A percentile compares a stretch with the other conserved stretches of the same genome.
phyloP scores from a whole-genome alignment of 1,140 invertebrate genomes.

The Eulimnadia texana region DNA sequence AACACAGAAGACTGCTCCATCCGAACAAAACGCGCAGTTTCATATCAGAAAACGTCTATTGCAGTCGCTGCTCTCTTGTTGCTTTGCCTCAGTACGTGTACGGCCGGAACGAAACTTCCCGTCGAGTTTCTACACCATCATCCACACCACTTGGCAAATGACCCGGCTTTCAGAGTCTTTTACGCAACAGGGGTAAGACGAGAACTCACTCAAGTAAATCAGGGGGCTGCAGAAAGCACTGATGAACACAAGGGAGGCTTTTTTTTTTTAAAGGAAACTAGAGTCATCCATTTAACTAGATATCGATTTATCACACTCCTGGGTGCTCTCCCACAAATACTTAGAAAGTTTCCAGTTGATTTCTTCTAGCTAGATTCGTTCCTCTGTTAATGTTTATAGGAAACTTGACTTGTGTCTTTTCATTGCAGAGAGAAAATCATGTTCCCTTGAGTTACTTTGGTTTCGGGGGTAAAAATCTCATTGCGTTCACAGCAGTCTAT shows the following conservation, averaged over 20 bases:
- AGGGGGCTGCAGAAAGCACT: neutral
- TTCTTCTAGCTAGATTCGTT: neutral
- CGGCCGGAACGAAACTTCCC: conserved; percentile 8
- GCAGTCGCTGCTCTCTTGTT: neutral
- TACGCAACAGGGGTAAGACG: conserved; percentile 13
- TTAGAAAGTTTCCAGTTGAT: neutral
- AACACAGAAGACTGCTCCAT: too few species aligned
- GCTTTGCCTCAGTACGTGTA: neutral
- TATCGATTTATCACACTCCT: too few species aligned
- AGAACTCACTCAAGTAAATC: neutral
- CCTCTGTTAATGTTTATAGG: too few species aligned
- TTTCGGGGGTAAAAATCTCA: neutral
- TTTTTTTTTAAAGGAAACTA: neutral
- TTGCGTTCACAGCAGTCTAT: neutral
- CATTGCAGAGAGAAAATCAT: neutral
- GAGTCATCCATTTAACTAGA: too few species aligned
- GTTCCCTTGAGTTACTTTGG: neutral
- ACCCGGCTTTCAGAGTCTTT: conserved; percentile 15
- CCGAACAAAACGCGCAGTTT: too few species aligned
- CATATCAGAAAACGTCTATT: conserved; percentile 3
- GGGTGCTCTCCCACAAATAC: neutral
- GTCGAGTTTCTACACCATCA: conserved; percentile 13
- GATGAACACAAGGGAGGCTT: neutral
- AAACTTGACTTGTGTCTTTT: neutral
- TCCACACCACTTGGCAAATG: conserved; percentile 7